Evolutionary conservation across 2,113 vertebrate genomes (phyloP).

Genomic region (Acrocephalus kingi): DNA sequence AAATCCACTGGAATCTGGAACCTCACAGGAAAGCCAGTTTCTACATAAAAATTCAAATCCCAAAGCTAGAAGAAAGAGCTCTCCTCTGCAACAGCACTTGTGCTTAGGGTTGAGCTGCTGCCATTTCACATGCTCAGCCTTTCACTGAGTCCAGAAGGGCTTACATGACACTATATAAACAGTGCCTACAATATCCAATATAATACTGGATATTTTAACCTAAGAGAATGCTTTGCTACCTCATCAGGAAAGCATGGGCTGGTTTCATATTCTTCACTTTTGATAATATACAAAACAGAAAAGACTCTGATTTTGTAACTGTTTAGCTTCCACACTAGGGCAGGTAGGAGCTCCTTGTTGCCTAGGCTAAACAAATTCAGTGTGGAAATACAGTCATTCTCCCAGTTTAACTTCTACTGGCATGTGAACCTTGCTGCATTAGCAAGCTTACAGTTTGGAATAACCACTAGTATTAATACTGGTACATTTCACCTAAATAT

Average conservation of each 20-base stretch:
- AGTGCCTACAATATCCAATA: not conserved
- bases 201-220: not conserved
- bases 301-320: not conserved
- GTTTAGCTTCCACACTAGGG: not conserved
- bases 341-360: not conserved
- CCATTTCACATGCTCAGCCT: not conserved
- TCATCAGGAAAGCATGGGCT: not conserved
- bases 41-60: not conserved
- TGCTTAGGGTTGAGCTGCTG: not conserved
- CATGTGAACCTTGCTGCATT: not conserved
- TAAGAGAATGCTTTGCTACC: not conserved
- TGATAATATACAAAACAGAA: not conserved
- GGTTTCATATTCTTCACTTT: not conserved
- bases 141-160: not conserved
- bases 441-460: not conserved
- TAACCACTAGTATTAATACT: not conserved
- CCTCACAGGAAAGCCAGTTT: not conserved
- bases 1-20: not conserved
- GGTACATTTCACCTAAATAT: not conserved
- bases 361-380: not conserved
- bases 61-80: not conserved
- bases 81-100: not conserved
- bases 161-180: not conserved
- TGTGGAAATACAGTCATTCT: not conserved
- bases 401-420: not conserved